phyloP scores from a whole-genome alignment of 2,797 vertebrate species.

The Tapera naevia region DNA sequence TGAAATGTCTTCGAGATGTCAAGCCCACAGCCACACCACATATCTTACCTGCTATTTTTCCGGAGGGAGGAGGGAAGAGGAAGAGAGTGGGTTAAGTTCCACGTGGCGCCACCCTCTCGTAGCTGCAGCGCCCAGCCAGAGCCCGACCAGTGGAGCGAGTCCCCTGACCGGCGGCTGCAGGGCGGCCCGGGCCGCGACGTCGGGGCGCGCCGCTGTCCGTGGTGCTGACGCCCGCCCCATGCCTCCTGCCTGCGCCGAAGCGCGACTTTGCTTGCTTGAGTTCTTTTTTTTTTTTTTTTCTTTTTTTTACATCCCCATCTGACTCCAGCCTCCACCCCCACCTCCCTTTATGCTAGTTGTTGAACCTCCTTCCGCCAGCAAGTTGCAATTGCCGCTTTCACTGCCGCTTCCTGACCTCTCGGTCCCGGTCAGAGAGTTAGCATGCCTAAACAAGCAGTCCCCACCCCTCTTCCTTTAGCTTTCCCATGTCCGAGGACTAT shows the following conservation, averaged over 20 bases:
- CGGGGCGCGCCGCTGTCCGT: not conserved
- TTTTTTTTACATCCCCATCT: too few relatives aligned
- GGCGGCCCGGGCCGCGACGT: not conserved
- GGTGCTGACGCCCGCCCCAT: constrained; percentile 19
- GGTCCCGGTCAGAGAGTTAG: not conserved
- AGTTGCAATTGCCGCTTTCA: not conserved
- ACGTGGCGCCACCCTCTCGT: not conserved
- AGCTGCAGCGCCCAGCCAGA: not conserved
- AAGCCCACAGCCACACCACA: rapidly evolving
- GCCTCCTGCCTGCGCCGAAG: not conserved
- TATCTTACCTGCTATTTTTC: rapidly evolving
- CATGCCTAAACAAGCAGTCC: not conserved
- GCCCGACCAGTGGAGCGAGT: not conserved
- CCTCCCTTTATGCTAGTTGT: not conserved
- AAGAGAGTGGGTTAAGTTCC: not conserved
- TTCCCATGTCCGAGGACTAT: not conserved
- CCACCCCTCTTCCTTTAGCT: not conserved
- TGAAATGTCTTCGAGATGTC: too few relatives aligned
- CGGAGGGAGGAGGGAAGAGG: not conserved
- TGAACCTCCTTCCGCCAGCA: not conserved
- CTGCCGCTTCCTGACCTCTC: not conserved
- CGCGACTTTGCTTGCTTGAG: rapidly evolving
- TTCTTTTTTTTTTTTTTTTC: too few relatives aligned
- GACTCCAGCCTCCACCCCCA: too few relatives aligned
- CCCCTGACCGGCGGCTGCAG: too few relatives aligned